Base-by-base conservation (phyloP, 1,140 invertebrate genomes). In the Drosophila kanapiae region DNA sequence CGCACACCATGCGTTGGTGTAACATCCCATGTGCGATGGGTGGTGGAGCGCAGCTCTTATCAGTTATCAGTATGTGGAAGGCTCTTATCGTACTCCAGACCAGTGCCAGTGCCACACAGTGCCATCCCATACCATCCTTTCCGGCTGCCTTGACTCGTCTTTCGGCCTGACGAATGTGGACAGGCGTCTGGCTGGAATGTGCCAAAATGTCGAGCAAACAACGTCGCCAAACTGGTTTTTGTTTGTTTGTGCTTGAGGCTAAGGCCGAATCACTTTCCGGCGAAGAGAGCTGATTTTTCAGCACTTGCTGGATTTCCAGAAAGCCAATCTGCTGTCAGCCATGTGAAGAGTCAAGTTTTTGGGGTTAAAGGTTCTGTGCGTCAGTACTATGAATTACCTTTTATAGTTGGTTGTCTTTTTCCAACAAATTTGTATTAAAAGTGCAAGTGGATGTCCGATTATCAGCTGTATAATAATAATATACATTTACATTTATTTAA, bases 31-130 rank as follows among this genome's bases (percentile, higher is more conserved):
- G 53, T 85, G 67, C 63, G 23, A 4, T n/a, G 43, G 43, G 56
- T 54, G 49, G 49, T 37, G 51, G 31, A 37, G 16, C 23, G 16
- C 35, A 23, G 58, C 53, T 75, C 69, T 75, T 87, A 88, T 87
- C 83, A 88, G 83, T 78, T 40, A 74, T 81, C 78, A 56, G 35
- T 68, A 31, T 11, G 51, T 45, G 49, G 23, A 60, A 61, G 40
- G 54, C 69, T 60, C 47, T 54, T 51, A 78, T 72, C 43, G 43
- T 37, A 48, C 56, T 59, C 23, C 23, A 3, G 23, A 23, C 23
- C 23, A 23, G 23, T 2, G 23, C n/a, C 51, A 58, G 38, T 37
- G 40, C 45, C 33, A 51, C 49, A 33, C 16, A n/a, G n/a, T n/a
- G 23, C 45, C 31, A 27, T n/a, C 31, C n/a, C 31, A 27, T n/a